Conservation (phyloP, 1,140 invertebrate species). For the Drosophila orosa region DNA sequence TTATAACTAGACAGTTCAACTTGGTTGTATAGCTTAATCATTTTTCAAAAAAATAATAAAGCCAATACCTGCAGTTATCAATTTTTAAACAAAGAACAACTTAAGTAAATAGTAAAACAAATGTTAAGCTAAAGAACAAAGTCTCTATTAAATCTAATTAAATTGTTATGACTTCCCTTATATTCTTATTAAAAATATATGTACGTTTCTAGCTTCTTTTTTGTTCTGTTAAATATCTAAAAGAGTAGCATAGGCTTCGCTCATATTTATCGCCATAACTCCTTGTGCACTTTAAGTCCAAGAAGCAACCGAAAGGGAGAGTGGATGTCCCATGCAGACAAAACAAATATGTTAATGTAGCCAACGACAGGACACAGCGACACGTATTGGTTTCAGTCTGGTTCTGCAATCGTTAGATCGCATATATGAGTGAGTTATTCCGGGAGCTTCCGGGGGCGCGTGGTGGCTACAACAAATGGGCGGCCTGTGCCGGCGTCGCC, state of each 20-base stretch:
- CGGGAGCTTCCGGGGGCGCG: constrained; percentile 1
- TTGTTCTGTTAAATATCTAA: not conserved
- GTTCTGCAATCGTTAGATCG: constrained; percentile 68
- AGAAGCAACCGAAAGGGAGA: constrained; percentile 17
- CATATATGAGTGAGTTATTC: constrained; percentile 66
- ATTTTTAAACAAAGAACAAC: too few relatives aligned
- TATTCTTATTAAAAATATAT: not conserved
- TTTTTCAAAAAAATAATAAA: too few relatives aligned
- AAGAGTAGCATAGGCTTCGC: not conserved
- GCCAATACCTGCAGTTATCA: too few relatives aligned
- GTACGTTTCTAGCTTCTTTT: accelerated
- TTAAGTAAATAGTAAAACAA: too few relatives aligned
- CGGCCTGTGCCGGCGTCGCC: constrained; percentile 77
- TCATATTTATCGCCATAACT: constrained; percentile 66
- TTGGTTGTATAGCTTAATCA: too few relatives aligned
- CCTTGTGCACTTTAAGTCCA: constrained; percentile 50
- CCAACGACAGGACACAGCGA: constrained; percentile 42
- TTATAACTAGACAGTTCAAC: not conserved
- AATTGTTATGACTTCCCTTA: not conserved
- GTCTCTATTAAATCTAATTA: too few relatives aligned
- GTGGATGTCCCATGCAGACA: constrained; percentile 50
- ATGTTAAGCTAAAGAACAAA: too few relatives aligned
- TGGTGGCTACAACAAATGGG: constrained; percentile 70
- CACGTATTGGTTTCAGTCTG: constrained; percentile 77
- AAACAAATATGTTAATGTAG: constrained; percentile 82